Base-by-base conservation (phyloP, 2,888 invertebrate genomes). In the Drosophila nigritarsus region DNA sequence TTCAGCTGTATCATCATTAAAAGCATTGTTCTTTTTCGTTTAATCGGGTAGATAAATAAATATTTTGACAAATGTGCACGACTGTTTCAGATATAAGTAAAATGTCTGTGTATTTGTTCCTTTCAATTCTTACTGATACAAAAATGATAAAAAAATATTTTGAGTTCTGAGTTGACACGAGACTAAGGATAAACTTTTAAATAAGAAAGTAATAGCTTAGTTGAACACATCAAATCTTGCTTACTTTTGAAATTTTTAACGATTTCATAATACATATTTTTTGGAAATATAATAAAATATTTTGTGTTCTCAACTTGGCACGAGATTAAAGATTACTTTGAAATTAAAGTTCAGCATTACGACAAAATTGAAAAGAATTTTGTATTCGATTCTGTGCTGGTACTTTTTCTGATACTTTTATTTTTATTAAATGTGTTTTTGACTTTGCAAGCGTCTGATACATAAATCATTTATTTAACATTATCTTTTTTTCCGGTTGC, bases 1-100 rank as follows among this genome's bases (percentile, higher is more conserved):
- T 34, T 40, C 51, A 71, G 62, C 56, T 71, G 48, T 48, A 42
- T 42, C 40, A 49, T 53, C 27, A 59, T 62, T 27, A 60, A 59
- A 20, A 38, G 48, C 11, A 6, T 45, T 56, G 8, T 36, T 58
- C 24, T n/a, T 32, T 18, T 42, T 40, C 32, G 27, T 49, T 34
- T 42, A 13, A 32, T 18, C n/a, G 29, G 3, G 11, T 20, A 55
- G 20, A 36, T 53, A 34, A 58, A 45, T 34, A 56, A 65, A 56
- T 66, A 66, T 38, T 73, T 62, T 30, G 1, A 38, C 45, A 60
- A 30, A 29, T 56, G 54, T 36, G 40, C 59, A 32, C 32, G 11
- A 32, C 11, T 63, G 38, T 24, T 36, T 27, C 15, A 7, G 8
- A 27, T 13, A 58, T 13, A 50, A 15, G 20, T 15, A 24, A 20